A percentile compares a stretch with the other conserved stretches of the same genome.
phyloP scores from a whole-genome alignment of 2,797 vertebrate species.

The Spondyliosoma cantharus region DNA sequence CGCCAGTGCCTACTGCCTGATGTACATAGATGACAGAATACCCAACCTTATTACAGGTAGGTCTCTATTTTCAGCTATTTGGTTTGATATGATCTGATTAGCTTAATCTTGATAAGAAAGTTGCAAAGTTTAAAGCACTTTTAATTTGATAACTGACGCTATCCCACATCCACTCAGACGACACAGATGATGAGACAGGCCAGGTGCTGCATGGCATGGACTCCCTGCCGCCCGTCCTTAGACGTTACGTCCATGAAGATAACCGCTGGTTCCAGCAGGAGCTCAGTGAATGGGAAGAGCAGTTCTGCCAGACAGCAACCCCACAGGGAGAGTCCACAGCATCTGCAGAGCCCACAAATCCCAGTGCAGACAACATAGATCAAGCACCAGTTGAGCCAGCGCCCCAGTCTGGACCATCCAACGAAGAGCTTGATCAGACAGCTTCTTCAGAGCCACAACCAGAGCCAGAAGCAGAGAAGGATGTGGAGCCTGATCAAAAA shows the following conservation, averaged over 20 bases:
- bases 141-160: background rate
- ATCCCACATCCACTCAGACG: slow-evolving; percentile 67
- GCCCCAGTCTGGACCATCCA: slow-evolving; percentile 56
- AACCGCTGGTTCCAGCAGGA: slow-evolving; percentile 95
- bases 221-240: slow-evolving; percentile 85
- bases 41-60: slow-evolving; percentile 86
- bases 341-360: slow-evolving; percentile 38
- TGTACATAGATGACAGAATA: slow-evolving; percentile 92
- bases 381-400: slow-evolving; percentile 63
- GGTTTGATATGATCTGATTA: background rate
- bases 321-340: slow-evolving; percentile 82
- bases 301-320: slow-evolving; percentile 86
- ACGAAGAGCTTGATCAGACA: slow-evolving; percentile 59
- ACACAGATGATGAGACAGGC: slow-evolving; percentile 83
- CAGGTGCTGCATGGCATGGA: slow-evolving; percentile 87
- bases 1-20: slow-evolving; percentile 97
- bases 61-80: background rate
- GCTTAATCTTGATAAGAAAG: background rate
- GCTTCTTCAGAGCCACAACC: slow-evolving; percentile 46
- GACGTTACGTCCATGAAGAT: slow-evolving; percentile 90
- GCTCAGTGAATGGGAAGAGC: slow-evolving; percentile 93
- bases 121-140: too few species aligned
- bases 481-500: slow-evolving; percentile 8
- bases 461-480: slow-evolving; percentile 49
- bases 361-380: slow-evolving; percentile 39